These are phyloP conservation scores for Babylonia areolata DNA, from an alignment of 1,140 invertebrate genomes.

Conservation along the genomic window DNA sequence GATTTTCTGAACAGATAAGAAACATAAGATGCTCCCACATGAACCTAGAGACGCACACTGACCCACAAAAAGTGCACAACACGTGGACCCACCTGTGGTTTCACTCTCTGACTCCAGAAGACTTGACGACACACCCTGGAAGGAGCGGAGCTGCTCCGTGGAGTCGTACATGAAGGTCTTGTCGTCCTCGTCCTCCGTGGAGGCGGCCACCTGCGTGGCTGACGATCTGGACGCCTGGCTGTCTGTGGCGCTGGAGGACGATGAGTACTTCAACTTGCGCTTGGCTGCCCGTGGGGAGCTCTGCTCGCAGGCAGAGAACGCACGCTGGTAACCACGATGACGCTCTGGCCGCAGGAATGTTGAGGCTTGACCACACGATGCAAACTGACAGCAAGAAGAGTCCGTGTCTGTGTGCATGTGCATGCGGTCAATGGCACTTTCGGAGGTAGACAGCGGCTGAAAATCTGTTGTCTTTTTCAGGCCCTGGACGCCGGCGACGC, in stretches of 20 bases:
- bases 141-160: slow-evolving; percentile 19
- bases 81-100: slow-evolving; percentile 47
- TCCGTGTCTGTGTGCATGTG: slow-evolving; percentile 52
- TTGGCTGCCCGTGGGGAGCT: slow-evolving; percentile 48
- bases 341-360: slow-evolving; percentile 55
- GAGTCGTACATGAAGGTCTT: slow-evolving; percentile 18
- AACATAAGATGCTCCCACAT: no score
- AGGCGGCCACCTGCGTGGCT: slow-evolving; percentile 40
- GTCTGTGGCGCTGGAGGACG: slow-evolving; percentile 47
- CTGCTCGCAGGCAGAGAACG: slow-evolving; percentile 46
- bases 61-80: background rate
- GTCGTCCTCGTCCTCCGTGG: slow-evolving; percentile 47
- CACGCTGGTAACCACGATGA: slow-evolving; percentile 38
- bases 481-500: slow-evolving; percentile 88
- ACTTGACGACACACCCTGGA: background rate
- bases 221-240: slow-evolving; percentile 42
- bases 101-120: slow-evolving; percentile 54
- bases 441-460: slow-evolving; percentile 86
- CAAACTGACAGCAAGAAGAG: slow-evolving; percentile 36
- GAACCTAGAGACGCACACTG: no score
- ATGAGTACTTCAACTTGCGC: slow-evolving; percentile 57
- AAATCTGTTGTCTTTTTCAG: slow-evolving; percentile 76
- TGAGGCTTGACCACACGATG: slow-evolving; percentile 45
- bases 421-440: slow-evolving; percentile 82
- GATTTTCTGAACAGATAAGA: no score